phyloP scores from a whole-genome alignment of 1,140 invertebrate genomes.

The Drosophila subpulchrella region DNA sequence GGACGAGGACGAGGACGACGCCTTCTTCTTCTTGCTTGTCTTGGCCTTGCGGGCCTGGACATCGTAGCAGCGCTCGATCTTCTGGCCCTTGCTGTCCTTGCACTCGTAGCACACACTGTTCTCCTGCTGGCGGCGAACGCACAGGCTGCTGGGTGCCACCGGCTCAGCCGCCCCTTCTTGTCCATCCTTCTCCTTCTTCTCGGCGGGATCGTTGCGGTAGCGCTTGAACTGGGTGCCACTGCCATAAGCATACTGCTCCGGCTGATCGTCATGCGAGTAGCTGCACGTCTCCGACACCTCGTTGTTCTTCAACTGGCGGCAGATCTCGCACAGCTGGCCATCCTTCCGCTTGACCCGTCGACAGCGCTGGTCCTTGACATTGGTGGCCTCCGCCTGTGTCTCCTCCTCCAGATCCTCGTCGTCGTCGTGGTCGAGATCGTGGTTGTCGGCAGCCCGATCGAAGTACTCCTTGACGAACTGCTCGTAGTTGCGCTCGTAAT shows the following conservation, averaged over 20 bases:
- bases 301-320: slow-evolving; percentile 58
- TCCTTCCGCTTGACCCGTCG: slow-evolving; percentile 25
- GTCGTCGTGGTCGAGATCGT: slow-evolving; percentile 7
- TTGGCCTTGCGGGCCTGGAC: slow-evolving; percentile 17
- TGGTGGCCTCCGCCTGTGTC: slow-evolving; percentile 34
- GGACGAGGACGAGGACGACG: neutral
- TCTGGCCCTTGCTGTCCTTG: slow-evolving; percentile 54
- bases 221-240: slow-evolving; percentile 60
- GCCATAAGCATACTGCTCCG: slow-evolving; percentile 62
- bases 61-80: slow-evolving; percentile 57
- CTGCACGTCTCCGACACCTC: slow-evolving; percentile 75
- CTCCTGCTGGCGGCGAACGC: slow-evolving; percentile 41
- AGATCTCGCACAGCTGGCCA: slow-evolving; percentile 65
- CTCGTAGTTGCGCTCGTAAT: slow-evolving; percentile 75
- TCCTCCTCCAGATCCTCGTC: slow-evolving; percentile 18
- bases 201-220: slow-evolving; percentile 32
- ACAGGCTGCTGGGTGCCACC: slow-evolving; percentile 46
- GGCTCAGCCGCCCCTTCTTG: slow-evolving; percentile 7
- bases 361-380: slow-evolving; percentile 34
- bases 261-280: slow-evolving; percentile 61
- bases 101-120: slow-evolving; percentile 61
- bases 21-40: slow-evolving; percentile 2
- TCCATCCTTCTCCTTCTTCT: slow-evolving; percentile 5
- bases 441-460: slow-evolving; percentile 39
- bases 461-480: slow-evolving; percentile 75